Base-by-base conservation (phyloP, 2,888 invertebrate genomes). In the Nineta flava region DNA sequence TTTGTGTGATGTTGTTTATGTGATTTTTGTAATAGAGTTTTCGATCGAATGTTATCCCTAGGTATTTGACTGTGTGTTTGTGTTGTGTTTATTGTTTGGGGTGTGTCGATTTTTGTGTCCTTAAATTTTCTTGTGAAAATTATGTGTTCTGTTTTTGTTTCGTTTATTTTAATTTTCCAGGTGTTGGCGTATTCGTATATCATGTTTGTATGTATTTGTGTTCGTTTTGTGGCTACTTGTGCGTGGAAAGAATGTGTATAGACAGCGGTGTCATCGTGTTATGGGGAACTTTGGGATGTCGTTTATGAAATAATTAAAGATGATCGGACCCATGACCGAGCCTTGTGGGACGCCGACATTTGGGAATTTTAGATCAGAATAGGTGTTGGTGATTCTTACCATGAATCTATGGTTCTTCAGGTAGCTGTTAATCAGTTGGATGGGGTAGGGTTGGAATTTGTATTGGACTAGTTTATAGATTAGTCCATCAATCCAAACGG, bases 401-500 rank as follows among this genome's bases (percentile, higher is more conserved):
- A 43, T 34, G 2, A 60, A 50, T 3, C 48, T 15, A 49, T 58
- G 50, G 6, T 57, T 52, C 15, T 47, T 52, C 2, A 61, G 47
- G 46, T 60, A 63, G 2, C 55, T 55, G 21, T 54, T 21, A 2
- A 58, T 50, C 10, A 60, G 32, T 50, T 55, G 55, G 6, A 59
- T 54, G n/a, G 60, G 9, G 7, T 48, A 34, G 5, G 7, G 7
- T 7, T 58, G 58, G 21, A 58, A 53, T 15, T 57, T 50, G 26
- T 52, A 19, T 47, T 53, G 44, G 1, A 56, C 54, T 49, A 64
- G 53, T 55, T 61, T 62, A 48, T 53, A 56, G 1, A 60, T 53
- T 3, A 63, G 56, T 5, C 59, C 59, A n/a, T 57, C 51, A 15
- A 57, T 55, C 59, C 61, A 61, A 0, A 62, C 60, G 42, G 55